phyloP scores from a whole-genome alignment of 2,888 invertebrate species.

The Lasioglossum malachurum region DNA sequence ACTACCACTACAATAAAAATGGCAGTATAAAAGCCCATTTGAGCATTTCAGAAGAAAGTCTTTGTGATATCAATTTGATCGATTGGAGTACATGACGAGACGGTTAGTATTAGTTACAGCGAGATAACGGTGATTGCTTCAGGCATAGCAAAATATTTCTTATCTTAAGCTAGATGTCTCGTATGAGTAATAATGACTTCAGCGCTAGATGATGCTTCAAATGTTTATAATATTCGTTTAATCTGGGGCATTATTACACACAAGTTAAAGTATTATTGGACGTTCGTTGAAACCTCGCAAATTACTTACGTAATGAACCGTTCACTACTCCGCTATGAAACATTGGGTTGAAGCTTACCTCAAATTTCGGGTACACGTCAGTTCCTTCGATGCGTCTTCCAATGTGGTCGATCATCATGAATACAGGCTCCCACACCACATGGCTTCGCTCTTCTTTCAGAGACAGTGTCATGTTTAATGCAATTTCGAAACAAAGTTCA shows the following conservation, averaged over 20 bases:
- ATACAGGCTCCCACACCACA: conserved; percentile 93
- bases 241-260: background rate
- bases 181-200: too few species aligned
- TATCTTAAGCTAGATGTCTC: background rate
- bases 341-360: conserved; percentile 85
- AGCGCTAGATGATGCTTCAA: too few species aligned
- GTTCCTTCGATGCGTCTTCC: conserved; percentile 90
- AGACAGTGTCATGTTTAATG: conserved; percentile 92
- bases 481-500: conserved; percentile 90
- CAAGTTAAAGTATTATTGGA: background rate
- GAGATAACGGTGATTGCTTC: background rate
- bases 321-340: background rate
- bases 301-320: background rate
- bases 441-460: conserved; percentile 90
- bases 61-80: background rate
- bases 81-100: background rate
- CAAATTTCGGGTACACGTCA: conserved; percentile 89
- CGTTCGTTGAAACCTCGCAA: background rate
- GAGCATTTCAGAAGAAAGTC: background rate
- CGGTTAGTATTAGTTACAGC: background rate
- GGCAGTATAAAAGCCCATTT: background rate
- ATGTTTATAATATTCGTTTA: too few species aligned
- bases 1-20: background rate
- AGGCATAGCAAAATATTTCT: background rate
- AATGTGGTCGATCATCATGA: conserved; percentile 93